Percentiles rank a stretch among this genome's conserved stretches.
These are phyloP conservation scores for Hepsetus odoe DNA, from an alignment of 2,113 vertebrate genomes.

Conservation along the genomic window DNA sequence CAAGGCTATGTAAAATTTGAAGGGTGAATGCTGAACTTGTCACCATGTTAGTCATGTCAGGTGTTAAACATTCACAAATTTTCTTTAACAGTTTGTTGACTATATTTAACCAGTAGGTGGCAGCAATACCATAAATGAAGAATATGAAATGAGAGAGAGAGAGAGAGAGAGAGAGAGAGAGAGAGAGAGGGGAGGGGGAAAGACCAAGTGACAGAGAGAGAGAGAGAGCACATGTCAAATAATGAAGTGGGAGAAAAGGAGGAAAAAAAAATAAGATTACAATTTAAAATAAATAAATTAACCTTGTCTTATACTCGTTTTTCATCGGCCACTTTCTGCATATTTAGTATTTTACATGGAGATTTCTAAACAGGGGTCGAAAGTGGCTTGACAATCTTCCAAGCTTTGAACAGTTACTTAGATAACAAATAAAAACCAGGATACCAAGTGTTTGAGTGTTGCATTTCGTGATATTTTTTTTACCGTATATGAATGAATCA, in stretches of 20 bases:
- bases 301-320: slow-evolving; percentile 25
- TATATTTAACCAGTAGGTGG: slow-evolving; percentile 71
- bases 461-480: not conserved
- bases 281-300: no score
- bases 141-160: slow-evolving; percentile 47
- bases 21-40: not conserved
- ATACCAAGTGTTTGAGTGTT: not conserved
- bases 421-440: not conserved
- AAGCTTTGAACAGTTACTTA: not conserved
- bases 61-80: slow-evolving; percentile 57
- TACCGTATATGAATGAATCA: not conserved
- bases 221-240: slow-evolving; percentile 32
- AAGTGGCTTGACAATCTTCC: slow-evolving; percentile 46
- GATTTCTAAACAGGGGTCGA: slow-evolving; percentile 74
- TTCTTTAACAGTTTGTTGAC: slow-evolving; percentile 51
- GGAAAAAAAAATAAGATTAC: no score
- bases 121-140: slow-evolving; percentile 66
- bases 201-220: slow-evolving; percentile 39
- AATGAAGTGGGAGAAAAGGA: slow-evolving; percentile 58
- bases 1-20: not conserved
- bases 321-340: slow-evolving; percentile 48
- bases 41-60: slow-evolving; percentile 3
- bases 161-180: not conserved
- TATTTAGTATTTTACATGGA: slow-evolving; percentile 54
- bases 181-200: slow-evolving; percentile 13